Percentiles rank a stretch among this genome's conserved stretches.
Conservation (phyloP, 2,888 invertebrate species). For the Linnaemya tessellans region DNA sequence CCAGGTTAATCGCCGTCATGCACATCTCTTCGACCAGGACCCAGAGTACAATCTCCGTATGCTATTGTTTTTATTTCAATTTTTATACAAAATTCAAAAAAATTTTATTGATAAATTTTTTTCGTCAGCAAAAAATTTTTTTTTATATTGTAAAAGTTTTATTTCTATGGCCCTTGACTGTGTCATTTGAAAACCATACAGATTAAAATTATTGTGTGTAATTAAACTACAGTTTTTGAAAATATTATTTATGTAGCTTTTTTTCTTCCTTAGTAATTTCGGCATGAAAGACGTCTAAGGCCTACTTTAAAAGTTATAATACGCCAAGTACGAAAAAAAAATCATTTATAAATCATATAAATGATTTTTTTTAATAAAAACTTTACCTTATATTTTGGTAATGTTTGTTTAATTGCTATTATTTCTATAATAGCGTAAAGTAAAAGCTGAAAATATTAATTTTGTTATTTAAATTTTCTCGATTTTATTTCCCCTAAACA, state of each 20-base stretch:
- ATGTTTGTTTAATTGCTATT: conserved; percentile 1
- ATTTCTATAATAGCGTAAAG: not conserved
- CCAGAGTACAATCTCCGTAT: no score
- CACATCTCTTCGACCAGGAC: no score
- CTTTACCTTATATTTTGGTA: not conserved
- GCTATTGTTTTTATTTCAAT: no score
- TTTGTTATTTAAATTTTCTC: not conserved
- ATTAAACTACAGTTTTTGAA: not conserved
- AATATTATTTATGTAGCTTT: not conserved
- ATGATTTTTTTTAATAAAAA: no score
- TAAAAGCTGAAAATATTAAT: conserved; percentile 4
- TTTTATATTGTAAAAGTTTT: not conserved
- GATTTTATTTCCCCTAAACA: not conserved
- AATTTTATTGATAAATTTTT: not conserved
- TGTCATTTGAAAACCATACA: not conserved
- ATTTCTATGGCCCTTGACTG: not conserved
- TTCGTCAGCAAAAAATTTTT: no score
- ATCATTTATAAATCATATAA: no score
- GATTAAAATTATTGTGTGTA: not conserved
- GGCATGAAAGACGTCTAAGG: conserved; percentile 40
- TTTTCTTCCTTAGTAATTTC: conserved; percentile 44
- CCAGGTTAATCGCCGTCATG: no score
- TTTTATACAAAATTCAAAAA: no score
- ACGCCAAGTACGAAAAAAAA: not conserved
- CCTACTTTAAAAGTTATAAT: not conserved